phyloP scores from a whole-genome alignment of 1,140 invertebrate genomes.

The Pygmarrhopalites habei region DNA sequence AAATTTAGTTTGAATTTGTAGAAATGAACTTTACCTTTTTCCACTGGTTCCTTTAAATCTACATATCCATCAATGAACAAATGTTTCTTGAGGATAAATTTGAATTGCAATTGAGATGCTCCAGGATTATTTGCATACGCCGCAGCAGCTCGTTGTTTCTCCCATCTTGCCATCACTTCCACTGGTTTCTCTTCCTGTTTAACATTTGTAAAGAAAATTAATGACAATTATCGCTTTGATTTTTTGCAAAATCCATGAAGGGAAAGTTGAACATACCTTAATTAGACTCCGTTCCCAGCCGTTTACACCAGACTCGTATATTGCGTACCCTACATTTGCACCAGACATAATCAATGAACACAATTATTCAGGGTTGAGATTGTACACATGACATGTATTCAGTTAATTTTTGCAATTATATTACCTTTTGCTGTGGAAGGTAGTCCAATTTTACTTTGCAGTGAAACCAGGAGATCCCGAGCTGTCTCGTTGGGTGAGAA shows the following conservation, averaged over 20 bases:
- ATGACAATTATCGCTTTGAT: no score
- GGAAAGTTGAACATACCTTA: no score
- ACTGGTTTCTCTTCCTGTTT: constrained; percentile 84
- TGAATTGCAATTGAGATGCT: constrained; percentile 51
- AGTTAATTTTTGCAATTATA: not conserved
- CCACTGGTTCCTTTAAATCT: constrained; percentile 76
- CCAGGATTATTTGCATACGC: constrained; percentile 45
- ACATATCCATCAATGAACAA: constrained; percentile 79
- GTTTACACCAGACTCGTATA: constrained; percentile 67
- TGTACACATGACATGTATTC: not conserved
- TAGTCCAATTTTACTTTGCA: constrained; percentile 87
- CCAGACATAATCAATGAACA: no score
- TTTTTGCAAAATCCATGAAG: no score
- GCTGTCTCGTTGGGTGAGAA: constrained; percentile 90
- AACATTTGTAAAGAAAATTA: no score
- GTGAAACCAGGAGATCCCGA: constrained; percentile 78
- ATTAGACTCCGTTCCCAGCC: constrained; percentile 73
- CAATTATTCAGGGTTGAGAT: no score
- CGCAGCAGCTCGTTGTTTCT: constrained; percentile 59
- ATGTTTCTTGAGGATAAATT: constrained; percentile 83
- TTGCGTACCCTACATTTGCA: constrained; percentile 62
- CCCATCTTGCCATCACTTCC: constrained; percentile 93
- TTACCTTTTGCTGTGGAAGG: constrained; percentile 66
- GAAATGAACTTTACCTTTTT: no score
- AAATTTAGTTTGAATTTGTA: no score